Evolutionary conservation across 2,797 vertebrate species (phyloP).

Genomic region (Phaenicophaeus curvirostris): DNA sequence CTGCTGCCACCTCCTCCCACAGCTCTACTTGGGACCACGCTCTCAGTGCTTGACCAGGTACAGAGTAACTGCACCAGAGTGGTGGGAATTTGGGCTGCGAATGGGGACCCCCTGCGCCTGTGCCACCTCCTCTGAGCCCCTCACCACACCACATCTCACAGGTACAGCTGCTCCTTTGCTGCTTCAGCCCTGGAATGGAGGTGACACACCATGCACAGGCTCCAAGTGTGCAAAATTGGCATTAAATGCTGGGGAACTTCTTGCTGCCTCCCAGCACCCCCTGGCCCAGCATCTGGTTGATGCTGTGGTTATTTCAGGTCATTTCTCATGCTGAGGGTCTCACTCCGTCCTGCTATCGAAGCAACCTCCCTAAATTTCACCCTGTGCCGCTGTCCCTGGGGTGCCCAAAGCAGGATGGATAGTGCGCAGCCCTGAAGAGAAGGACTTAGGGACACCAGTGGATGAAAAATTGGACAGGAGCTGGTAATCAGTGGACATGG

Average conservation of each 20-base stretch:
- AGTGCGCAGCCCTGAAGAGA: neutral
- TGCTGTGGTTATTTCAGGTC: neutral
- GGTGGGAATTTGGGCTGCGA: accelerated
- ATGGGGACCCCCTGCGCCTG: neutral
- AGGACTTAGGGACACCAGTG: neutral
- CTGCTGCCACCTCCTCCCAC: neutral
- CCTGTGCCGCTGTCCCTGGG: neutral
- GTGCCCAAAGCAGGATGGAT: neutral
- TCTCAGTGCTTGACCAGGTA: neutral
- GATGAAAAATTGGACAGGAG: neutral
- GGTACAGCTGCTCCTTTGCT: neutral
- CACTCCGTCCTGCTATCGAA: neutral
- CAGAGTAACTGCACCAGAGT: neutral
- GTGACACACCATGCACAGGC: neutral
- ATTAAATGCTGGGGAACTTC: neutral
- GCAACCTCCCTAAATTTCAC: neutral
- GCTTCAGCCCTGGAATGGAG: accelerated
- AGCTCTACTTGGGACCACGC: neutral
- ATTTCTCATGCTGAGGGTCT: neutral
- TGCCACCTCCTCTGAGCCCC: neutral
- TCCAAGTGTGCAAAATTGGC: neutral
- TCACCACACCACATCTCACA: neutral
- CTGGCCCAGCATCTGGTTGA: neutral
- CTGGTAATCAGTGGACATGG: neutral
- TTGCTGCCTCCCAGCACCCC: neutral